These are phyloP conservation scores for Metacarcinus magister DNA, from an alignment of 2,888 invertebrate species.

Conservation along the genomic window DNA sequence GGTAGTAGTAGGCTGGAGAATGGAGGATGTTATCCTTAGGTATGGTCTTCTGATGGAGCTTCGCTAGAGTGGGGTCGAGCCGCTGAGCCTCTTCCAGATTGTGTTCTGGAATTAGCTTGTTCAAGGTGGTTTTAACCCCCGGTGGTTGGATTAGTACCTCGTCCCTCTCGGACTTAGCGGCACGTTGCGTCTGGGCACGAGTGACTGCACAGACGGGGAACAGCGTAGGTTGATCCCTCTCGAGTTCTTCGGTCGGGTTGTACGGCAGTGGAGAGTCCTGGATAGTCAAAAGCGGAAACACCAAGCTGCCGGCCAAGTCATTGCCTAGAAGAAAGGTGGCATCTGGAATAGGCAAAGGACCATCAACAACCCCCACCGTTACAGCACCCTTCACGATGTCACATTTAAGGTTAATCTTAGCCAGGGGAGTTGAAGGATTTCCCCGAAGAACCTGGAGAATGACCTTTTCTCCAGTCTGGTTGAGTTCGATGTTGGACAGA, in stretches of 20 bases:
- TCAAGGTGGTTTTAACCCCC: background rate
- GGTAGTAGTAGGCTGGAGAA: background rate
- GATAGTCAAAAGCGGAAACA: background rate
- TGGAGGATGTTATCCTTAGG: background rate
- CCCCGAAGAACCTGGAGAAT: background rate
- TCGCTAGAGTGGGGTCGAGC: background rate
- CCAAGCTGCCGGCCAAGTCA: constrained; percentile 40
- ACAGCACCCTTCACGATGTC: constrained; percentile 36
- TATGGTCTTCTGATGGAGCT: background rate
- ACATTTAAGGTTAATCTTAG: constrained; percentile 3
- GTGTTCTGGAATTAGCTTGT: background rate
- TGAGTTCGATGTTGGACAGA: background rate
- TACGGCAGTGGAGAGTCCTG: background rate
- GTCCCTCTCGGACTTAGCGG: background rate
- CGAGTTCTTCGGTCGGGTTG: constrained; percentile 37
- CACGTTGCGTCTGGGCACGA: background rate
- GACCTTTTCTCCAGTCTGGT: constrained; percentile 38
- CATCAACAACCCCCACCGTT: constrained; percentile 18
- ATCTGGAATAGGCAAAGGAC: constrained; percentile 53
- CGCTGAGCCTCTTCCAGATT: background rate
- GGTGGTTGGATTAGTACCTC: background rate
- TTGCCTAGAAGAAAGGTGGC: constrained; percentile 39
- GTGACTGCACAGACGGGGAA: constrained; percentile 26
- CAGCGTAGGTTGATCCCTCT: constrained; percentile 44
- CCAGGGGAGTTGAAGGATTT: background rate